These are phyloP conservation scores for Muscicapa adusta DNA, from an alignment of 2,113 vertebrate genomes.

Conservation along the genomic window DNA sequence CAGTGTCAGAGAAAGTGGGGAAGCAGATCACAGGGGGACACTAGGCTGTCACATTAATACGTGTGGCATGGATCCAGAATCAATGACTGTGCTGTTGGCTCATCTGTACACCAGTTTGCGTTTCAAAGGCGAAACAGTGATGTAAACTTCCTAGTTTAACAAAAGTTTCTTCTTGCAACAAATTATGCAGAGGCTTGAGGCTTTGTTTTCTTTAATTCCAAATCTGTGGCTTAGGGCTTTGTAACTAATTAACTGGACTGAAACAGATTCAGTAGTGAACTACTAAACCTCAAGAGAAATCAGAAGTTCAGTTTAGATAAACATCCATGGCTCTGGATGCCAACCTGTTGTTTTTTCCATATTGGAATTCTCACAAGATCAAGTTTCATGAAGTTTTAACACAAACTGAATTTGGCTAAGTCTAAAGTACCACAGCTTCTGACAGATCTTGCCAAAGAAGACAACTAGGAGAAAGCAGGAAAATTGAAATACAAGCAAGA, in stretches of 20 bases:
- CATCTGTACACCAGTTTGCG: not conserved
- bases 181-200: not conserved
- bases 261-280: slow-evolving; percentile 51
- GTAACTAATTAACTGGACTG: slow-evolving; percentile 55
- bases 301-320: slow-evolving; percentile 46
- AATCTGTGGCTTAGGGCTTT: slow-evolving; percentile 25
- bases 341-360: not conserved
- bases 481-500: not conserved
- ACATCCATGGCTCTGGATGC: slow-evolving; percentile 19
- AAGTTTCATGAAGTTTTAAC: slow-evolving; percentile 45
- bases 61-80: not conserved
- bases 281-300: slow-evolving; percentile 43
- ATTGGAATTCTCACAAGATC: slow-evolving; percentile 35
- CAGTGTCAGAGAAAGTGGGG: not conserved
- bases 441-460: slow-evolving; percentile 6
- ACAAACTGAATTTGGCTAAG: not conserved
- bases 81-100: not conserved
- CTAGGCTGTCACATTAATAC: not conserved
- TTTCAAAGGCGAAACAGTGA: not conserved
- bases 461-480: not conserved
- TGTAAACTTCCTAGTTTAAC: not conserved
- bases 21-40: not conserved
- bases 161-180: slow-evolving; percentile 11
- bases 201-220: slow-evolving; percentile 38
- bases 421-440: not conserved